Conservation (phyloP, 2,888 invertebrate species). For the Tridacna crocea region DNA sequence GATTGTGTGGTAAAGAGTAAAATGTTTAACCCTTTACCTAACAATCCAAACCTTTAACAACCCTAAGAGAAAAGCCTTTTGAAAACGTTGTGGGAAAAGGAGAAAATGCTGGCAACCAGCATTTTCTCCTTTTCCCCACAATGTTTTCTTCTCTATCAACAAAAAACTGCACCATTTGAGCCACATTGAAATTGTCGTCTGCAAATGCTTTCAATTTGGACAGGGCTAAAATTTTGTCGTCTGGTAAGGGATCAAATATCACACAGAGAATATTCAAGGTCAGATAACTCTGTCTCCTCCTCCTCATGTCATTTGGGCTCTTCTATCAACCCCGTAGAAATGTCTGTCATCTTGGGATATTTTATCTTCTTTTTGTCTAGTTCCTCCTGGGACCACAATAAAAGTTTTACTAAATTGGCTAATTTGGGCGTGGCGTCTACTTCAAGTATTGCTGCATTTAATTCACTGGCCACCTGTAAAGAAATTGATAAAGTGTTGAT, state of each 20-base stretch:
- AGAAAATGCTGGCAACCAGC: neutral
- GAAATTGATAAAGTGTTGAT: too few relatives aligned
- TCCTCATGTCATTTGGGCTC: constrained; percentile 67
- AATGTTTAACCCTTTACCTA: too few relatives aligned
- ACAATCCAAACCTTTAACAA: too few relatives aligned
- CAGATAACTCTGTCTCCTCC: constrained; percentile 18
- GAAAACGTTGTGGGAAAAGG: too few relatives aligned
- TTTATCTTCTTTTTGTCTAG: constrained; percentile 97
- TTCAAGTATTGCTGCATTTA: constrained; percentile 98
- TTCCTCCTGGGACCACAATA: constrained; percentile 98
- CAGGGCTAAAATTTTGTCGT: neutral
- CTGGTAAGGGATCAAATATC: neutral
- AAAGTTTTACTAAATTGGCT: constrained; percentile 94
- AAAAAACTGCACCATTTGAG: neutral
- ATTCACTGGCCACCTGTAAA: constrained; percentile 92
- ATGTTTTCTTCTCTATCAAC: neutral
- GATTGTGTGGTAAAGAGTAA: too few relatives aligned
- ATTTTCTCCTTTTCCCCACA: neutral
- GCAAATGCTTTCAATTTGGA: neutral
- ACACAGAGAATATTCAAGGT: constrained; percentile 15
- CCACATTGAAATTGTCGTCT: neutral
- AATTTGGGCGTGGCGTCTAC: constrained; percentile 95
- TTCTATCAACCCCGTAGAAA: constrained; percentile 86
- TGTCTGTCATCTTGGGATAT: constrained; percentile 97
- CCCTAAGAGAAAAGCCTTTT: too few relatives aligned